Evolutionary conservation across 2,797 vertebrate species (phyloP), one percentile per base, ranked within the genome.

Genomic region (Mormyrus hasselquistii): DNA sequence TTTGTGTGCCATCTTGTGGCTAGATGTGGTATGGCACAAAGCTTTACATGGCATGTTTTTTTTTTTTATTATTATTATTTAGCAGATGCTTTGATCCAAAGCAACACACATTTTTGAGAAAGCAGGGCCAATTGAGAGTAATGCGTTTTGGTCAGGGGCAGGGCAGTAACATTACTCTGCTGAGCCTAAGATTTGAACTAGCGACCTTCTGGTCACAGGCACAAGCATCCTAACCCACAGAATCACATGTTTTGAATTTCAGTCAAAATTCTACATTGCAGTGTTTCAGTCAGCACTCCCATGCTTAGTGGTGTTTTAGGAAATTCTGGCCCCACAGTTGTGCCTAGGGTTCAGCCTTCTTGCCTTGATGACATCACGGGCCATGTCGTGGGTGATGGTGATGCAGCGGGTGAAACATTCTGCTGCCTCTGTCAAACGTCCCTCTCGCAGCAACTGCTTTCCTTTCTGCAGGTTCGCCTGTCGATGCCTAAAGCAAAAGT

Each of bases 351-450:
- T 22, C 22, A 19, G 85, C 44, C 41, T 44, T 7, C 55, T 94
- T 92, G 98, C 98, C 96, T 98, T 98, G 89, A 99, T 99, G 19
- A 99, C 96, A 87, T 96, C 95, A 89, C 96, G 97, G 87, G 98
- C 99, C 99, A 99, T 99, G 55, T 94, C 88, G 0, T 97, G 97
- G 0, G 98, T 99, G 93, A 99, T 92, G 84, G 98, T 99, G 87
- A 99, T 86, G 29, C 95, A 96, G 38, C 98, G 98, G 2, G 95
- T 96, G 86, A 99, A 99, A 91, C 97, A 99, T 0, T 99, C 98
- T 92, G 97, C 96, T 90, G 99, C 99, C 92, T 98, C 98, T 0
- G 97, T 94, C 87, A 97, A 4, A 90, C 96, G 99, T 9, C 99
- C 99, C 90, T 99, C 98, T 14, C 97, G 95, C 38, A 99, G 95